A percentile compares a stretch with the other conserved stretches of the same genome.
Conservation (phyloP, 2,113 vertebrate species). For the Platichthys stellatus region DNA sequence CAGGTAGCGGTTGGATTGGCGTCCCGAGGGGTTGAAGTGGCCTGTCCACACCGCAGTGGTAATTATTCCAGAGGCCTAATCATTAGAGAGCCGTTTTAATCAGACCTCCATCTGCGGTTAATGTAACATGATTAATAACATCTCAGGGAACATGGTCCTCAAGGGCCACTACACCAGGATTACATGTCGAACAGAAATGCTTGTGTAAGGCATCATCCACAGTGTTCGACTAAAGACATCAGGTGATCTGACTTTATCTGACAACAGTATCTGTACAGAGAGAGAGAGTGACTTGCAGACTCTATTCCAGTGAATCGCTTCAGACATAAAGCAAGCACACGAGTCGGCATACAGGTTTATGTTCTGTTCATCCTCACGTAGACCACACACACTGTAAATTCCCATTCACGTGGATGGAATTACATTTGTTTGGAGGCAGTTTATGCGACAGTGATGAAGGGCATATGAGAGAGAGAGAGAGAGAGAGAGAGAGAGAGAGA, state of each 20-base stretch:
- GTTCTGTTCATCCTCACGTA: conserved; percentile 3
- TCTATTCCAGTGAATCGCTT: not conserved
- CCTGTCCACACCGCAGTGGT: conserved; percentile 45
- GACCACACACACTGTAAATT: conserved; percentile 1
- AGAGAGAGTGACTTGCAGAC: not conserved
- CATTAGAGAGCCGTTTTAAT: conserved; percentile 72
- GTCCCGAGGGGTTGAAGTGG: conserved; percentile 60
- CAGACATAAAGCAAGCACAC: not conserved
- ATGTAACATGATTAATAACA: conserved; percentile 70
- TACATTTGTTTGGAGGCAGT: conserved; percentile 28
- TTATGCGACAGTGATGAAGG: conserved; percentile 53
- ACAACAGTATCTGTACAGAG: not conserved
- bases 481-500: not conserved
- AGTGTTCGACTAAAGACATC: conserved; percentile 14
- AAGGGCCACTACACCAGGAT: conserved; percentile 50
- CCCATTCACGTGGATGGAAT: not conserved
- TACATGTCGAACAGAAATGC: conserved; percentile 40
- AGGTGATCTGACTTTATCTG: not conserved
- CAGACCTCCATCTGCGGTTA: conserved; percentile 74
- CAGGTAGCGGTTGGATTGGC: conserved; percentile 56
- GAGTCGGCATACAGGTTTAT: not conserved
- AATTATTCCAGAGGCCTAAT: conserved; percentile 72
- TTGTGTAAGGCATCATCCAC: conserved; percentile 10
- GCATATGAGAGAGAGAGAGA: conserved; percentile 10
- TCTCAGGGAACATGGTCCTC: conserved; percentile 42